Evolutionary conservation across 2,113 vertebrate species (phyloP).

Genomic region (Prochilodus magdalenae): DNA sequence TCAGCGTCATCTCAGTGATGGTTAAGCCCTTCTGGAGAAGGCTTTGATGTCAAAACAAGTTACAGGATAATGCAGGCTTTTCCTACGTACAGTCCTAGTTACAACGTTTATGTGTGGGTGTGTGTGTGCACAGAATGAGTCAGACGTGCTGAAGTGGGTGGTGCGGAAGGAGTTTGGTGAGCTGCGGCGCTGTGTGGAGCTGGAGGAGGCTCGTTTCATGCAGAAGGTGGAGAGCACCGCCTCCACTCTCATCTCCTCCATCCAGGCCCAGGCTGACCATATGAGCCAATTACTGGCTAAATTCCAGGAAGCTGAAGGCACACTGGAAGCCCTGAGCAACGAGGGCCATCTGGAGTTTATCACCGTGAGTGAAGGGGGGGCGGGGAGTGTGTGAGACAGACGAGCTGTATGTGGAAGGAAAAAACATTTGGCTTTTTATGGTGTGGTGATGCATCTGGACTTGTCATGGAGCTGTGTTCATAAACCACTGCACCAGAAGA

Average conservation of each 20-base stretch:
- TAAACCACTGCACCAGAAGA: not conserved
- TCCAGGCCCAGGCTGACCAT: constrained; percentile 81
- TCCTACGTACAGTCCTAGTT: too few relatives aligned
- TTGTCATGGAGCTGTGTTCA: not conserved
- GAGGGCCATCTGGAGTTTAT: constrained; percentile 79
- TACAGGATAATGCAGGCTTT: too few relatives aligned
- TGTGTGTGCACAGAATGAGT: constrained; percentile 77
- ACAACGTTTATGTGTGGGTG: not conserved
- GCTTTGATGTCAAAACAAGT: too few relatives aligned
- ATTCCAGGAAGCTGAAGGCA: constrained; percentile 72
- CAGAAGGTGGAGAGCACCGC: constrained; percentile 74
- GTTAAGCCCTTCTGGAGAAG: too few relatives aligned
- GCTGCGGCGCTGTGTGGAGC: constrained; percentile 79
- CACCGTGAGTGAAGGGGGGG: constrained; percentile 44
- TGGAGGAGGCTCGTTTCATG: constrained; percentile 83
- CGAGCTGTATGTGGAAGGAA: not conserved
- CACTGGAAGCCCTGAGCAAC: constrained; percentile 74
- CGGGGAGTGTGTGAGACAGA: not conserved
- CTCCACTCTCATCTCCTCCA: constrained; percentile 73
- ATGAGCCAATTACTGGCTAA: constrained; percentile 67
- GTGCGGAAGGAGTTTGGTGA: constrained; percentile 85
- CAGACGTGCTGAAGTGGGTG: constrained; percentile 84
- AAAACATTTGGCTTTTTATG: not conserved
- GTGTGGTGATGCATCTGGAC: constrained; percentile 5
- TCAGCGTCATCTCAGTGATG: too few relatives aligned